phyloP scores from a whole-genome alignment of 2,113 vertebrate species.

The Colinus virginianus region DNA sequence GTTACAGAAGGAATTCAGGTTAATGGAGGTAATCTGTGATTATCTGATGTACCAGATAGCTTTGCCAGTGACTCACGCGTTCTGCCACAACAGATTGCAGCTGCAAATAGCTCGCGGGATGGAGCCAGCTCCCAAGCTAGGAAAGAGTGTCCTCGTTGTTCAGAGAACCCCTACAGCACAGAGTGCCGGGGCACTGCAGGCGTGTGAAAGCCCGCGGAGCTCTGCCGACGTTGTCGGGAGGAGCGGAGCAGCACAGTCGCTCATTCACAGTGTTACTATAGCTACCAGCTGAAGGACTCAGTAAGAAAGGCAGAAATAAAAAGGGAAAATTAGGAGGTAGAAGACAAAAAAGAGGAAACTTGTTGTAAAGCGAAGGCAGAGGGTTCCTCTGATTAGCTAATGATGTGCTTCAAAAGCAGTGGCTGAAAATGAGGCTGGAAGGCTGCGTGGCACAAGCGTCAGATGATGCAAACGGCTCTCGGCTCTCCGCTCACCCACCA shows the following conservation, averaged over 20 bases:
- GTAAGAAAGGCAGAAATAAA: slow-evolving; percentile 3
- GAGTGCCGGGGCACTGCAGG: not conserved
- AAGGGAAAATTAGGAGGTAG: not conserved
- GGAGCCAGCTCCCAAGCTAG: not conserved
- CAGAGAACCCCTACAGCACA: not conserved
- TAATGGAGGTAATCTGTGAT: slow-evolving; percentile 69
- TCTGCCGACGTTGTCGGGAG: not conserved
- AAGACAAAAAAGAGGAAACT: slow-evolving; percentile 10
- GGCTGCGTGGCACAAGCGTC: not conserved
- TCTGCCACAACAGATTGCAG: slow-evolving; percentile 53
- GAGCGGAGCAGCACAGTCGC: not conserved
- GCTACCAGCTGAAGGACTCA: slow-evolving; percentile 48
- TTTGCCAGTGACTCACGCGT: slow-evolving; percentile 55
- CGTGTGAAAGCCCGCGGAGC: slow-evolving; percentile 10
- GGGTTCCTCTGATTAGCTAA: slow-evolving; percentile 26
- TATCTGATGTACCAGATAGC: slow-evolving; percentile 59
- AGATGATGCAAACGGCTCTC: slow-evolving; percentile 29
- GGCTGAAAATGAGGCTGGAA: slow-evolving; percentile 14
- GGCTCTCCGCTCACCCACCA: not conserved
- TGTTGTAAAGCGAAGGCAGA: not conserved
- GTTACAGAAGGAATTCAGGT: slow-evolving; percentile 61
- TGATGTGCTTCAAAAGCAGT: slow-evolving; percentile 36
- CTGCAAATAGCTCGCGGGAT: slow-evolving; percentile 41
- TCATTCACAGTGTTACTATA: slow-evolving; percentile 51
- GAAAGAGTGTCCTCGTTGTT: not conserved